phyloP scores from a whole-genome alignment of 2,113 vertebrate genomes.

The Plecturocebus donacophilus region DNA sequence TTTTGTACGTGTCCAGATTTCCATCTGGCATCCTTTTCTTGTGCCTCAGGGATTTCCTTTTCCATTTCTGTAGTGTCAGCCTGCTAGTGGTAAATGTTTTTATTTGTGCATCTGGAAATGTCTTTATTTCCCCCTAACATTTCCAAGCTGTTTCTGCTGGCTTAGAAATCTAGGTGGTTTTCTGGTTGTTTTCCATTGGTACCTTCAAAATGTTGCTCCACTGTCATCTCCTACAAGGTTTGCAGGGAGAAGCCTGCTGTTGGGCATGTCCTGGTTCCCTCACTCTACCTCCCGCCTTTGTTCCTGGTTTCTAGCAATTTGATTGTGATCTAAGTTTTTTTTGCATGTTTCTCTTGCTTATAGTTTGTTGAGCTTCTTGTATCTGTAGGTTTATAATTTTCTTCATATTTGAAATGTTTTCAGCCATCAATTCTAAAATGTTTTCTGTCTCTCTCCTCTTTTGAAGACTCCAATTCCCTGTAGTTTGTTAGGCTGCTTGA shows the following conservation, averaged over 20 bases:
- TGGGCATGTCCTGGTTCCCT: neutral
- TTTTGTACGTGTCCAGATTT: neutral
- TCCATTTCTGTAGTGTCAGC: neutral
- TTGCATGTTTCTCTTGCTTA: neutral
- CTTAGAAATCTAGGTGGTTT: neutral
- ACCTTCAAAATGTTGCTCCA: neutral
- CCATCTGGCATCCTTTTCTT: neutral
- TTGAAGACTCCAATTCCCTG: neutral
- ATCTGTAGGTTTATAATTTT: neutral
- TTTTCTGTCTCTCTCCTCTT: neutral
- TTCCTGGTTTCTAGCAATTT: neutral
- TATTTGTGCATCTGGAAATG: neutral
- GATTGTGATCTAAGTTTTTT: neutral
- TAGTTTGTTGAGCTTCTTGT: neutral
- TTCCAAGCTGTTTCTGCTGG: neutral
- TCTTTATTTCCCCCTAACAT: neutral
- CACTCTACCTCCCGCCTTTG: rapidly evolving
- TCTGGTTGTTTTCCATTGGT: neutral
- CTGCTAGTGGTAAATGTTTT: neutral
- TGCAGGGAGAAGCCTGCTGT: neutral
- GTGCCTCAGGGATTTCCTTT: neutral
- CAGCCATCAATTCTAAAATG: neutral
- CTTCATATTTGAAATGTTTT: neutral
- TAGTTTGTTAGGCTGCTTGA: neutral
- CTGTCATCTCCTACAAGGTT: neutral